Percentiles rank a stretch among this genome's conserved stretches.
phyloP scores from a whole-genome alignment of 1,140 invertebrate genomes.

The Varroa destructor region DNA sequence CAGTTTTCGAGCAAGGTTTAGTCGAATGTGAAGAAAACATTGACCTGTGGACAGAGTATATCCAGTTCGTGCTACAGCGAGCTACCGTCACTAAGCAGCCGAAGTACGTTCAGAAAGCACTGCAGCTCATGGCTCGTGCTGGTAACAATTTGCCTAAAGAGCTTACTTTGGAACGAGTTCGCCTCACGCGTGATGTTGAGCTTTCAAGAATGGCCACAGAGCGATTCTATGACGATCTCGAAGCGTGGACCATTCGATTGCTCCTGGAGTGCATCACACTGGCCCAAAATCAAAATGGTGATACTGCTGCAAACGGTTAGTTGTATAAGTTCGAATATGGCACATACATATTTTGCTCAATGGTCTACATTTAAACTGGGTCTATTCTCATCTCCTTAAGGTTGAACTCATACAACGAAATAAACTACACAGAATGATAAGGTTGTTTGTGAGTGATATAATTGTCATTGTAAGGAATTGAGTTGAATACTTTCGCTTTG shows the following conservation, averaged over 20 bases:
- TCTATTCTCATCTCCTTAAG: no score
- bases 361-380: no score
- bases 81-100: neutral
- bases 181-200: neutral
- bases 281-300: no score
- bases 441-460: no score
- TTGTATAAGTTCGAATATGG: no score
- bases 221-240: slow-evolving; percentile 8
- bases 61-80: slow-evolving; percentile 8
- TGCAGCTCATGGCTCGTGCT: neutral
- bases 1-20: slow-evolving; percentile 12
- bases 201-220: neutral
- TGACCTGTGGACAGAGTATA: slow-evolving; percentile 10
- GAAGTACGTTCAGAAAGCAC: slow-evolving; percentile 20
- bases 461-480: no score
- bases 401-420: no score
- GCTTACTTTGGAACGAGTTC: slow-evolving; percentile 8
- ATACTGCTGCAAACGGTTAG: no score
- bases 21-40: neutral
- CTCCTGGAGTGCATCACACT: neutral
- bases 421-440: no score
- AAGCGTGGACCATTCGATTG: neutral
- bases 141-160: neutral
- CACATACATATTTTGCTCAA: no score
- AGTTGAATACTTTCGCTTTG: no score